Percentiles rank a stretch among this genome's conserved stretches.
These are phyloP conservation scores for Drosophila neotestacea DNA, from an alignment of 2,888 invertebrate genomes.

Conservation along the genomic window DNA sequence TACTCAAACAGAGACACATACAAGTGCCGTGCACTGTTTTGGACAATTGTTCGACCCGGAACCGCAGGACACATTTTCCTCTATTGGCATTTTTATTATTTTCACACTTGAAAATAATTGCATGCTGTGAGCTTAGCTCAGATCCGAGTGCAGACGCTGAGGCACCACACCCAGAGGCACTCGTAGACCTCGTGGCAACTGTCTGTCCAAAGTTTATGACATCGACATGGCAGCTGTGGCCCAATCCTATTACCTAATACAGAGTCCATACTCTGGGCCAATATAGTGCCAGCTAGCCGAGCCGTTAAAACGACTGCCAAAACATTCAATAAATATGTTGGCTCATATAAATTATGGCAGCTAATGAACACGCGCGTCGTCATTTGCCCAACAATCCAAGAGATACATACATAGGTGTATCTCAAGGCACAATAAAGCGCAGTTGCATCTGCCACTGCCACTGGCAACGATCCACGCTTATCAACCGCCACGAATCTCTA, in stretches of 20 bases:
- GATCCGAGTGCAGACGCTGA: conserved; percentile 54
- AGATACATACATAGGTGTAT: conserved; percentile 25
- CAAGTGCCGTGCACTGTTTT: conserved; percentile 61
- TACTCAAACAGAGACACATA: conserved; percentile 34
- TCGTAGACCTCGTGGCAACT: conserved; percentile 70
- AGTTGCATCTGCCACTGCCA: conserved; percentile 69
- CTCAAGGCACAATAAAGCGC: conserved; percentile 62
- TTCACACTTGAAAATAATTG: conserved; percentile 83
- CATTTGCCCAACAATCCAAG: conserved; percentile 52
- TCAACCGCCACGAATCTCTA: conserved; percentile 73
- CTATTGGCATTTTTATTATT: conserved; percentile 78
- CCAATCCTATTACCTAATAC: conserved; percentile 64
- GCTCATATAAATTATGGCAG: conserved; percentile 79
- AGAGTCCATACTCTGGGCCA: conserved; percentile 12
- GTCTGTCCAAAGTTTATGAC: conserved; percentile 66
- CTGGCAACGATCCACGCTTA: conserved; percentile 67
- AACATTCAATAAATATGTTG: conserved; percentile 81
- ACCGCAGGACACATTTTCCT: conserved; percentile 81
- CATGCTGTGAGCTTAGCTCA: conserved; percentile 77
- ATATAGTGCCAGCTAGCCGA: conserved; percentile 20
- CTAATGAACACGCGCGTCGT: conserved; percentile 75
- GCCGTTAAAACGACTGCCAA: conserved; percentile 78
- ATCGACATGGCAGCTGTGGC: conserved; percentile 60
- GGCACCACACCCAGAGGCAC: conserved; percentile 72
- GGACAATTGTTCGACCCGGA: conserved; percentile 61